Conservation (phyloP, 2,888 invertebrate genomes). For the Orthosia gothica region DNA sequence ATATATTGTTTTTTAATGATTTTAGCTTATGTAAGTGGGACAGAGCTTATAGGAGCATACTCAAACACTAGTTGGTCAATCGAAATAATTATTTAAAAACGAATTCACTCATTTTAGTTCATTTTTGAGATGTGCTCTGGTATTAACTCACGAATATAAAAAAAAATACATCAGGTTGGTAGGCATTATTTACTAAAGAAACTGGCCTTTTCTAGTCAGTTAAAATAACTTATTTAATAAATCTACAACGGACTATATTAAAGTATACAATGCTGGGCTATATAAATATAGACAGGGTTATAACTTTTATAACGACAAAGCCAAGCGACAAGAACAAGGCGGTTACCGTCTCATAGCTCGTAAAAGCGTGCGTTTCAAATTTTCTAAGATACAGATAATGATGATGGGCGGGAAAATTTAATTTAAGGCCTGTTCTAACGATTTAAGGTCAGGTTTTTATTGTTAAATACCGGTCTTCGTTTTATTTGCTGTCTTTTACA, state of each 20-base stretch:
- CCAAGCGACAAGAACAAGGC: slow-evolving; percentile 62
- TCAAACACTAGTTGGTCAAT: no score
- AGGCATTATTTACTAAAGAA: background rate
- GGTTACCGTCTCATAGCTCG: slow-evolving; percentile 57
- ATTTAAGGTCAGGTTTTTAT: slow-evolving; percentile 56
- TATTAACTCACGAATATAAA: no score
- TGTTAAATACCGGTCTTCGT: slow-evolving; percentile 49
- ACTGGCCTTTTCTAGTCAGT: background rate
- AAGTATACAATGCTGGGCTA: slow-evolving; percentile 34
- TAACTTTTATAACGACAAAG: slow-evolving; percentile 62
- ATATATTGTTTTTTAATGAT: no score
- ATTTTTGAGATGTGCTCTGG: no score
- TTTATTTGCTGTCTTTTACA: slow-evolving; percentile 39
- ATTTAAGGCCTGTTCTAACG: slow-evolving; percentile 53
- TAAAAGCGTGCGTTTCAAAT: slow-evolving; percentile 70
- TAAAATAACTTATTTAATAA: background rate
- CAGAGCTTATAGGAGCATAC: no score
- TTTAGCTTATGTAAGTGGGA: no score
- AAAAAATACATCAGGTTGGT: no score
- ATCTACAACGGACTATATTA: background rate
- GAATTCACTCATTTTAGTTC: no score
- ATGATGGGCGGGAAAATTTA: slow-evolving; percentile 64
- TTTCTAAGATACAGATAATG: slow-evolving; percentile 68
- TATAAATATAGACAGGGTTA: slow-evolving; percentile 46
- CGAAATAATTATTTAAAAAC: no score